These are phyloP conservation scores for Eupithecia centaureata DNA, from an alignment of 2,888 invertebrate genomes.

Conservation along the genomic window DNA sequence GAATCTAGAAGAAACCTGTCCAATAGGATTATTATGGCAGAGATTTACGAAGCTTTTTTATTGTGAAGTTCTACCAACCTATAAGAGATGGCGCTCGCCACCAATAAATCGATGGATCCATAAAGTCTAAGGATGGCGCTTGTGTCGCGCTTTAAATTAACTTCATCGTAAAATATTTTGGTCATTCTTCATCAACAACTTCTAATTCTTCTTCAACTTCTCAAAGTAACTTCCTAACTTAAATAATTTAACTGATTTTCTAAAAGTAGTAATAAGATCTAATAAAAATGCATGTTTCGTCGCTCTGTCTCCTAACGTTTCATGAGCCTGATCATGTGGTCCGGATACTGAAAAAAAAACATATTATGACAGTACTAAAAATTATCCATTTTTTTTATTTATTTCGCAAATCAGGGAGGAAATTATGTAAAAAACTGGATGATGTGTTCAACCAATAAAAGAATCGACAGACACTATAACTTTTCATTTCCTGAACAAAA, in stretches of 20 bases:
- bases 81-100: background rate
- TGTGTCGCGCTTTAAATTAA: background rate
- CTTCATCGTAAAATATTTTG: background rate
- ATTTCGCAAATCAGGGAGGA: background rate
- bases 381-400: background rate
- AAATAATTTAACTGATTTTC: no score
- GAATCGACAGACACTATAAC: background rate
- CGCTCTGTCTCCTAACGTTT: no score
- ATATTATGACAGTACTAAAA: no score
- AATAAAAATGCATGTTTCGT: no score
- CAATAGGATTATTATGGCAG: background rate
- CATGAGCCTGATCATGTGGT: no score
- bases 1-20: background rate
- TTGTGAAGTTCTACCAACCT: background rate
- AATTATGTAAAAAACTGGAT: no score
- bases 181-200: background rate
- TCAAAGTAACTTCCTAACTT: background rate
- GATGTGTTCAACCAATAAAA: no score
- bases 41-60: background rate
- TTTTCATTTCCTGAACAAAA: background rate
- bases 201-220: no score
- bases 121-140: conserved; percentile 1
- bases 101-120: conserved; percentile 7
- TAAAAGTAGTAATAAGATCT: no score
- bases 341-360: background rate